Base-by-base conservation (phyloP, 2,797 vertebrate genomes). In the Perodicticus potto region DNA sequence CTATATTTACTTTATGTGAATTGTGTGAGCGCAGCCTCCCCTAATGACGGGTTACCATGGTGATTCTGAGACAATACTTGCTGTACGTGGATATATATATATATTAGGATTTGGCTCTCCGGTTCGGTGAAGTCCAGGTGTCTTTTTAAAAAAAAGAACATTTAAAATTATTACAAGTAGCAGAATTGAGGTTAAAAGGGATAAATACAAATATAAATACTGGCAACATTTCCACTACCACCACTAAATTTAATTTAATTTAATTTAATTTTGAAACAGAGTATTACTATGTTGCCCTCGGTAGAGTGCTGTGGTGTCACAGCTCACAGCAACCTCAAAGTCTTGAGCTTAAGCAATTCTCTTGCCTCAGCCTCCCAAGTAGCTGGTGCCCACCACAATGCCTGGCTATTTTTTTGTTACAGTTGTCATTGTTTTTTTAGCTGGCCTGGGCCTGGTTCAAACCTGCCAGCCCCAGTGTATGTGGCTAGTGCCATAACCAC, bases 61-160 rank as follows among this genome's bases (percentile, higher is more conserved):
- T 93, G 82, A 96, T 92, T 76, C 89, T 84, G 57, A 94, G 95
- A 96, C 88, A 94, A 96, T 90, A 37, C 23, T 53, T 74, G 69
- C 76, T 88, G 84, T 61, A 91, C 74, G 81, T 92, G 73, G 40
- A 43, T 65, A 6, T 91, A 61, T 86, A 43, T 65, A 6, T 91
- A 61, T 86, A 67, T 95, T 86, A 96, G 88, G 32, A 69, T 82
- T 69, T 95, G 40, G 45, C 43, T 69, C 34, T 92, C 45, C 17
- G 78, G 37, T 20, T 76, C 70, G 40, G 34, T 94, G 63, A 91
- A 94, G 72, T 78, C 85, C 74, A 95, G 25, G 25, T 85, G 32
- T 78, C 91, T 27, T 93, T 93, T 91, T 91, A n/a, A 59, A 93
- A 91, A 69, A 93, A 91, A 77, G 74, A 88, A 73, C 23, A 76